phyloP scores from a whole-genome alignment of 1,140 invertebrate species.

The Meteorus sp. region DNA sequence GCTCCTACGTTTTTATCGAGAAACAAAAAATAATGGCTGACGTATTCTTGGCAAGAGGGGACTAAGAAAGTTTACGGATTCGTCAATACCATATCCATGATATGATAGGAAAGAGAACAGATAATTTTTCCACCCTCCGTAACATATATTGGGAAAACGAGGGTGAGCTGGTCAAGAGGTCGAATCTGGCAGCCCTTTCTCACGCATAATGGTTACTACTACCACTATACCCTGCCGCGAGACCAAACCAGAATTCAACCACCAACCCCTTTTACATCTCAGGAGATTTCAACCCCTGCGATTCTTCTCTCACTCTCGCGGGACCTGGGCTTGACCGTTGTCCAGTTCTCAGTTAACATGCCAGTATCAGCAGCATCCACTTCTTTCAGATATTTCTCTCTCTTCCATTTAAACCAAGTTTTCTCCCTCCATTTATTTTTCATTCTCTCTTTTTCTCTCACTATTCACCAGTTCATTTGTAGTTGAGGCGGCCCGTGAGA shows the following conservation, averaged over 20 bases:
- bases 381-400: too few species aligned
- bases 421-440: not conserved
- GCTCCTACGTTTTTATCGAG: too few species aligned
- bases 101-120: too few species aligned
- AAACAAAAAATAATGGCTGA: constrained; percentile 7
- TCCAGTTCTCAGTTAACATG: constrained; percentile 53
- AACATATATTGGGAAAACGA: constrained; percentile 11
- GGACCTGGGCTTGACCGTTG: constrained; percentile 55
- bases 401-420: too few species aligned
- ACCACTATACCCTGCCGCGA: constrained; percentile 28
- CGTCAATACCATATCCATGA: too few species aligned
- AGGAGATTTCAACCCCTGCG: constrained; percentile 47
- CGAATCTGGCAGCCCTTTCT: constrained; percentile 55
- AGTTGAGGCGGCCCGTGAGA: constrained; percentile 16
- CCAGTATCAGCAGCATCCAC: constrained; percentile 16
- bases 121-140: not conserved
- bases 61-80: too few species aligned
- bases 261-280: constrained; percentile 53
- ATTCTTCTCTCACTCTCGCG: constrained; percentile 30
- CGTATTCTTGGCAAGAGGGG: not conserved
- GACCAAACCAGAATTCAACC: constrained; percentile 56
- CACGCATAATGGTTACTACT: constrained; percentile 50
- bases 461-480: not conserved
- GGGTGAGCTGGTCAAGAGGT: constrained; percentile 40
- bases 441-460: not conserved